Evolutionary conservation across 2,888 invertebrate species (phyloP).

Genomic region (Cerastis rubricosa): DNA sequence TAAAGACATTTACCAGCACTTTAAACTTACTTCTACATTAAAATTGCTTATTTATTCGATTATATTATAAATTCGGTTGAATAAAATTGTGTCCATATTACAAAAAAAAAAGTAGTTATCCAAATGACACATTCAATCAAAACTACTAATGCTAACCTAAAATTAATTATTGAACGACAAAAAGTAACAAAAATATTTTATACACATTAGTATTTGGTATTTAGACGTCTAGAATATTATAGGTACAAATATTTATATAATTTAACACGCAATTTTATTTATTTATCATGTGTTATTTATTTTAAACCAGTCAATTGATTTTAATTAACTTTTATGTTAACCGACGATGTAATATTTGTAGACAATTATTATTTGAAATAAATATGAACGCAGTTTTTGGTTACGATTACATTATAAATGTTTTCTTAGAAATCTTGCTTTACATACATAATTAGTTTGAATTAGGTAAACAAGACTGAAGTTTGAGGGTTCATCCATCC

Average conservation of each 20-base stretch:
- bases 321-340: constrained; percentile 23
- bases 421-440: background rate
- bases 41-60: constrained; percentile 28
- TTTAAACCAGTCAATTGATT: constrained; percentile 30
- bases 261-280: constrained; percentile 35
- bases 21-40: constrained; percentile 27
- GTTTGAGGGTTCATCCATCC: background rate
- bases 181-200: constrained; percentile 76
- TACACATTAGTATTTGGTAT: constrained; percentile 88
- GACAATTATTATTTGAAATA: background rate
- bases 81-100: constrained; percentile 15
- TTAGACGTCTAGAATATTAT: constrained; percentile 69
- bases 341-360: constrained; percentile 2
- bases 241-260: constrained; percentile 58
- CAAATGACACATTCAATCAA: constrained; percentile 63
- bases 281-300: constrained; percentile 35
- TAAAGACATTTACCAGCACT: background rate
- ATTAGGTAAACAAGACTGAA: background rate
- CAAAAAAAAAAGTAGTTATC: constrained; percentile 30
- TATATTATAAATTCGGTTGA: constrained; percentile 30
- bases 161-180: constrained; percentile 72
- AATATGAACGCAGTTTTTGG: background rate
- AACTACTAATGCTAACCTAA: constrained; percentile 70
- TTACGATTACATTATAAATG: constrained; percentile 3
- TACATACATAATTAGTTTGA: background rate